phyloP scores from a whole-genome alignment of 1,140 invertebrate species.

The Neomicropteryx cornuta region DNA sequence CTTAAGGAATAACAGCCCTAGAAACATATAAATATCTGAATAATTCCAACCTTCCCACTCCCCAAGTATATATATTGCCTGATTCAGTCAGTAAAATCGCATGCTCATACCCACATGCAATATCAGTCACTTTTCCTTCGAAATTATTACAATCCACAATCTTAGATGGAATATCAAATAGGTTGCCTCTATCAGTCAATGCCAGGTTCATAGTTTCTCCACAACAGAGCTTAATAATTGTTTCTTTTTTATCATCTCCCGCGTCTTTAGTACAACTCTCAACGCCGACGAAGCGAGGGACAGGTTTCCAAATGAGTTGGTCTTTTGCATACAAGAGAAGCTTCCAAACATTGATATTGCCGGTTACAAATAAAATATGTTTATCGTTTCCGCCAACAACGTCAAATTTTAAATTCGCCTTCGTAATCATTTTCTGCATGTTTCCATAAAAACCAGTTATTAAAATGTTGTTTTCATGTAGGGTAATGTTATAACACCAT shows the following conservation, averaged over 20 bases:
- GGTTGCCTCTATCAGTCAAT: conserved; percentile 35
- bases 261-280: not conserved
- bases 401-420: not conserved
- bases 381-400: not conserved
- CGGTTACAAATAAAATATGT: not conserved
- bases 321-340: not conserved
- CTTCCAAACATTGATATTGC: not conserved
- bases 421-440: not conserved
- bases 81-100: conserved; percentile 55
- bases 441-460: not conserved
- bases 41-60: conserved; percentile 59
- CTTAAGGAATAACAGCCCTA: conserved; percentile 7
- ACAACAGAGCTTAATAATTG: conserved; percentile 27
- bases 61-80: conserved; percentile 70
- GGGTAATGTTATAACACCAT: not conserved
- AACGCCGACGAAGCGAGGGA: not conserved
- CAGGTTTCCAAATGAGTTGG: not conserved
- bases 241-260: conserved; percentile 9
- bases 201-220: conserved; percentile 34
- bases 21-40: conserved; percentile 9
- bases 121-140: conserved; percentile 43
- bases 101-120: conserved; percentile 72
- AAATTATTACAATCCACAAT: conserved; percentile 42
- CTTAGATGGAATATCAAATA: conserved; percentile 49
- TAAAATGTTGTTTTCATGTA: not conserved